phyloP scores from a whole-genome alignment of 2,797 vertebrate genomes.

The Propithecus deckenii region DNA sequence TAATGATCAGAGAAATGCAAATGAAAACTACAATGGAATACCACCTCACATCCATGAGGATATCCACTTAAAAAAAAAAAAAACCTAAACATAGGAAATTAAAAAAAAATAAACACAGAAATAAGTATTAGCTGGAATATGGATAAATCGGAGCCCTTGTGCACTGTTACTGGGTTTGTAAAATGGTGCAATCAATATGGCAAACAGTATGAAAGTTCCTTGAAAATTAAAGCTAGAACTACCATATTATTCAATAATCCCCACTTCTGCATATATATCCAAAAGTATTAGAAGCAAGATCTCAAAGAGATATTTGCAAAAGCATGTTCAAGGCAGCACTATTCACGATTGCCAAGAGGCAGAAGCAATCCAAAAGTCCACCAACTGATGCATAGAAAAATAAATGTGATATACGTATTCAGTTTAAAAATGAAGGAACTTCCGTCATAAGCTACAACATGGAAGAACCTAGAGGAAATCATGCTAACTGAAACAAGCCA shows the following conservation, averaged over 20 bases:
- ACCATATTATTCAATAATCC: background rate
- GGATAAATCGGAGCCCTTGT: background rate
- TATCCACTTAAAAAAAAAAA: background rate
- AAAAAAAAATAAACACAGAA: background rate
- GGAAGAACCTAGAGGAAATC: background rate
- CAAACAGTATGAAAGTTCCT: background rate
- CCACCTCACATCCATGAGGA: background rate
- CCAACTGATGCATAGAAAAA: background rate
- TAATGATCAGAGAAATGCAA: background rate
- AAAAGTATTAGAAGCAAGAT: background rate
- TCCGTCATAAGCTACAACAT: background rate
- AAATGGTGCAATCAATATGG: background rate
- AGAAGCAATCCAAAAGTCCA: background rate
- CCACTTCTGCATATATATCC: background rate
- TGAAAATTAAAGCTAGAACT: background rate
- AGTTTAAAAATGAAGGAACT: background rate
- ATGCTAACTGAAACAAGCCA: background rate
- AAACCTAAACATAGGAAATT: background rate
- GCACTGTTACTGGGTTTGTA: background rate
- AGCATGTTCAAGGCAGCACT: background rate
- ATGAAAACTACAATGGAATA: background rate
- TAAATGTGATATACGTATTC: background rate
- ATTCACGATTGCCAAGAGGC: background rate
- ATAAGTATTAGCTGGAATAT: background rate
- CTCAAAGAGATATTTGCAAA: background rate